Percentiles rank a stretch among this genome's conserved stretches.
These are phyloP conservation scores for Globicephala melas DNA, from an alignment of 2,113 vertebrate species.

Conservation along the genomic window DNA sequence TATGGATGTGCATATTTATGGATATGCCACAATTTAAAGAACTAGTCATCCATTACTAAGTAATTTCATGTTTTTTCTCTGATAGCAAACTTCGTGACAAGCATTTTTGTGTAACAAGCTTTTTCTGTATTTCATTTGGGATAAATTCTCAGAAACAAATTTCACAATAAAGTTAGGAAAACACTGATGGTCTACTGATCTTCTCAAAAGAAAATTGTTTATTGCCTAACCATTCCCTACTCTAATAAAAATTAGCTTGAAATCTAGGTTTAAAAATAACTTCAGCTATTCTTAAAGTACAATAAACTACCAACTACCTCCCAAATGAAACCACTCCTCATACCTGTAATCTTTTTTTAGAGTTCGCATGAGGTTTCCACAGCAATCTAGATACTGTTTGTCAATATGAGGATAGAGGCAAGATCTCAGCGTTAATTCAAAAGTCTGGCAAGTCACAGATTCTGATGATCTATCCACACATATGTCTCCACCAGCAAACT, in stretches of 20 bases:
- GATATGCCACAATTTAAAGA: background rate
- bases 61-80: background rate
- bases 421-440: slow-evolving; percentile 94
- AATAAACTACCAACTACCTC: background rate
- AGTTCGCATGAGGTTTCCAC: slow-evolving; percentile 96
- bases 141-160: background rate
- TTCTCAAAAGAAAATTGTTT: slow-evolving; percentile 20
- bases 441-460: slow-evolving; percentile 96
- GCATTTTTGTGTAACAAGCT: background rate
- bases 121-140: background rate
- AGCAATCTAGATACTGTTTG: slow-evolving; percentile 94
- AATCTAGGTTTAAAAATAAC: background rate
- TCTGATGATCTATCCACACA: slow-evolving; percentile 95
- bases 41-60: background rate
- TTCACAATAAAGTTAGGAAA: background rate
- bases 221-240: background rate
- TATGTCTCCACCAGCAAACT: slow-evolving; percentile 91
- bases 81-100: background rate
- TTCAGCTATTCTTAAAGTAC: background rate
- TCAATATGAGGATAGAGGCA: slow-evolving; percentile 98
- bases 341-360: slow-evolving; percentile 97
- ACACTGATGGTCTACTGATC: background rate
- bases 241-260: background rate
- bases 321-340: slow-evolving; percentile 19
- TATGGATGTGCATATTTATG: background rate